Evolutionary conservation across 1,140 invertebrate genomes (phyloP).

Genomic region (Nebria ingens): DNA sequence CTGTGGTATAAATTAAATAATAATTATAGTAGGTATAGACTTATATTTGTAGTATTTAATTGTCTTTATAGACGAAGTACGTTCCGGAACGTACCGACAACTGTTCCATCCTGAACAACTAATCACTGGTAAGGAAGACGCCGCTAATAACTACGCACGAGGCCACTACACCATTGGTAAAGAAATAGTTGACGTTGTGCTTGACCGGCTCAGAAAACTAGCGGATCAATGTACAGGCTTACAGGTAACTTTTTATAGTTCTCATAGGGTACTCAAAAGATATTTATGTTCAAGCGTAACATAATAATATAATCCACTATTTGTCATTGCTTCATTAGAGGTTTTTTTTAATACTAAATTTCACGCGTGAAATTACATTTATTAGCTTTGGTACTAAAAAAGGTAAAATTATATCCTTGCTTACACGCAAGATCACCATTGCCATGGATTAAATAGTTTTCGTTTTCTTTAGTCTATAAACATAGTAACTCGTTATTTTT

Average conservation of each 20-base stretch:
- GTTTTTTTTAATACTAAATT: no score
- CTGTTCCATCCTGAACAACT: constrained; percentile 66
- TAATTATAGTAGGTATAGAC: background rate
- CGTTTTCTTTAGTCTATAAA: constrained; percentile 37
- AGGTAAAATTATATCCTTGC: no score
- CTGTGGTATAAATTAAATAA: background rate
- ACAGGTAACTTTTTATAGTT: no score
- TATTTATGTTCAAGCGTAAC: no score
- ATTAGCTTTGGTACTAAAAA: no score
- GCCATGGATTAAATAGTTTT: no score
- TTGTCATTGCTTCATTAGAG: no score
- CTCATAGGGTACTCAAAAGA: no score
- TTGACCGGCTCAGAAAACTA: constrained; percentile 62
- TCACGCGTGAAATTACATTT: no score
- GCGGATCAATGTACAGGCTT: constrained; percentile 71
- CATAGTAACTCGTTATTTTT: background rate
- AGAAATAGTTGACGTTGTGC: constrained; percentile 70
- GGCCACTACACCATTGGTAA: constrained; percentile 84
- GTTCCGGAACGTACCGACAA: constrained; percentile 59
- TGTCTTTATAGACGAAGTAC: constrained; percentile 48
- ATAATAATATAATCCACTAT: no score
- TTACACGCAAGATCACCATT: no score
- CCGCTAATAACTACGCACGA: constrained; percentile 74
- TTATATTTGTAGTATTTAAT: constrained; percentile 14
- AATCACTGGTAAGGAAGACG: constrained; percentile 67